phyloP scores from a whole-genome alignment of 2,888 invertebrate species.

The Agriopis leucophaearia region DNA sequence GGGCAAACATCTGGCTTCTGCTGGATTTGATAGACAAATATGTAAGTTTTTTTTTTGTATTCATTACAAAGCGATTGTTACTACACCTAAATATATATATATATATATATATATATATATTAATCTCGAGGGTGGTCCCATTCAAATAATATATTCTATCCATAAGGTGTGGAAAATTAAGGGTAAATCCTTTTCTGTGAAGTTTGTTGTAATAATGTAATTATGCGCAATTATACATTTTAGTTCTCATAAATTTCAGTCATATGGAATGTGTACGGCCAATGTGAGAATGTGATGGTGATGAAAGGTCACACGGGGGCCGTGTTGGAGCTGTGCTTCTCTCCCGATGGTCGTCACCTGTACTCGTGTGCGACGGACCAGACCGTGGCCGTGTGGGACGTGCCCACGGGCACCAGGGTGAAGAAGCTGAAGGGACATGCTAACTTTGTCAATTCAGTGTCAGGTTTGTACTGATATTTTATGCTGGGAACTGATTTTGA shows the following conservation, averaged over 20 bases:
- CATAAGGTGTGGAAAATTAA: too few relatives aligned
- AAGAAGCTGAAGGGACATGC: conserved; percentile 96
- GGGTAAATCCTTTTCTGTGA: too few relatives aligned
- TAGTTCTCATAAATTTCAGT: conserved; percentile 79
- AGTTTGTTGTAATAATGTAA: too few relatives aligned
- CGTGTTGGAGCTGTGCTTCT: conserved; percentile 96
- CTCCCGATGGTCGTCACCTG: conserved; percentile 93
- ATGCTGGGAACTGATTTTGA: too few relatives aligned
- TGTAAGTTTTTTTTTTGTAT: conserved; percentile 91
- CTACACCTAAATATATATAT: too few relatives aligned
- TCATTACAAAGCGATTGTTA: too few relatives aligned
- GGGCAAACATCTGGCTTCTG: conserved; percentile 96
- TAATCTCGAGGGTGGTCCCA: too few relatives aligned
- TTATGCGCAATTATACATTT: neutral
- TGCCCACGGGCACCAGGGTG: conserved; percentile 94
- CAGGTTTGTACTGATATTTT: conserved; percentile 70
- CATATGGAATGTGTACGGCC: conserved; percentile 98
- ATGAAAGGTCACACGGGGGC: conserved; percentile 98
- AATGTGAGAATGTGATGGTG: conserved; percentile 98
- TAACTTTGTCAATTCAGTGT: conserved; percentile 91
- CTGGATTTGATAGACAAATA: conserved; percentile 98
- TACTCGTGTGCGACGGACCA: conserved; percentile 98
- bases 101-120: too few relatives aligned
- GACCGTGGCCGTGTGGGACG: conserved; percentile 98
- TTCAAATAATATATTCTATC: too few relatives aligned